Evolutionary conservation across 2,797 vertebrate genomes (phyloP), one percentile per base, ranked within the genome.

Genomic region (Synaphobranchus kaupii): DNA sequence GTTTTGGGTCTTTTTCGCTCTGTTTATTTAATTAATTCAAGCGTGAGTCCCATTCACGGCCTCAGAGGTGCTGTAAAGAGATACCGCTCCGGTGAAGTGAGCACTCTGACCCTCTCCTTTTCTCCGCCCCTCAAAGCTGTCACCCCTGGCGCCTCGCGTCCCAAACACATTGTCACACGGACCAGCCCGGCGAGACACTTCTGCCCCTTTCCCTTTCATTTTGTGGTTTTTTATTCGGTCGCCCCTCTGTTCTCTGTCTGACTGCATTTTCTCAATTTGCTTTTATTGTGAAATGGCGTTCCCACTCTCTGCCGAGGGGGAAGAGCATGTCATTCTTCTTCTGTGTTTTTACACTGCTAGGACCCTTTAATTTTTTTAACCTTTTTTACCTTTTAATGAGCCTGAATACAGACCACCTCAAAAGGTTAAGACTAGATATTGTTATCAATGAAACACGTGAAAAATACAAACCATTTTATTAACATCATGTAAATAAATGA

Each of bases 11-110:
- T 93, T 85, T 84, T 60, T 66, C 85, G 86, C 89, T 93, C 87
- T 94, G 93, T 96, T 95, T 95, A 93, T 91, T 89, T 85, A 90
- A 91, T 90, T 90, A 94, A 96, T 91, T 94, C 95, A 95, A 94
- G 95, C 95, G 58, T 95, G 95, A 90, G 90, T 90, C 90, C 92
- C 88, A 91, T 92, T 93, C 88, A 91, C 87, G 25, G 90, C 89
- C 89, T 92, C 89, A 73, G 91, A 90, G 91, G 93, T 68, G 86
- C 44, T 94, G 96, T 96, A 96, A 97, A 91, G 91, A 87, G 95
- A 96, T 93, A 82, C 60, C 47, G 86, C 88, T 92, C 92, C 92
- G 84, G 90, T 90, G 92, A 92, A 92, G 92, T 34, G 31, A 86
- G 94, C 92, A 92, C 92, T 95, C 93, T 94, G 94, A 94, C 94